phyloP scores from a whole-genome alignment of 2,888 invertebrate genomes.

The Hoplodrina blanda region DNA sequence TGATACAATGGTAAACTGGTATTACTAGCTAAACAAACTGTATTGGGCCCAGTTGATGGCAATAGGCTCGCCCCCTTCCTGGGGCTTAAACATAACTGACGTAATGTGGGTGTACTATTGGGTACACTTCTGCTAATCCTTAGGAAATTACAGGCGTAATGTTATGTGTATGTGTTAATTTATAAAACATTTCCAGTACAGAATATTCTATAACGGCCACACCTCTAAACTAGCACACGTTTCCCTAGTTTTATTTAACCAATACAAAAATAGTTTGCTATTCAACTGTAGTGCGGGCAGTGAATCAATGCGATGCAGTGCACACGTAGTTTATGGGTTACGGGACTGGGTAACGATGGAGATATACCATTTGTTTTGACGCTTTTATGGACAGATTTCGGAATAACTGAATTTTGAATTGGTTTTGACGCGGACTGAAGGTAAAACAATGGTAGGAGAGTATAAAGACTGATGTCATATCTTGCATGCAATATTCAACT shows the following conservation, averaged over 20 bases:
- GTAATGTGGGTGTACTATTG: no score
- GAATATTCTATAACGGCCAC: constrained; percentile 16
- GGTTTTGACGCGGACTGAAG: not conserved
- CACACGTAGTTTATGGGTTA: constrained; percentile 52
- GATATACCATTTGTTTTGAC: constrained; percentile 26
- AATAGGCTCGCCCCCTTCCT: no score
- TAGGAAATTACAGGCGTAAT: no score
- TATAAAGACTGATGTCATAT: no score
- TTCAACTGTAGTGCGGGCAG: constrained; percentile 52
- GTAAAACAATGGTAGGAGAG: no score
- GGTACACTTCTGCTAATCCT: no score
- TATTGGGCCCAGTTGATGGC: no score
- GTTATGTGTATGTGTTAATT: no score
- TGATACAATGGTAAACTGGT: no score
- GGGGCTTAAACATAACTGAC: no score
- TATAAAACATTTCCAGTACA: constrained; percentile 33
- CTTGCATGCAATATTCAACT: no score
- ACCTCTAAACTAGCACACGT: constrained; percentile 51
- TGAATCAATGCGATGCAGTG: constrained; percentile 65
- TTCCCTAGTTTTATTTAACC: constrained; percentile 54
- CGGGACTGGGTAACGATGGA: constrained; percentile 32
- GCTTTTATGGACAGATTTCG: constrained; percentile 27
- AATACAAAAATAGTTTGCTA: constrained; percentile 64
- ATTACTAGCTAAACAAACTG: no score
- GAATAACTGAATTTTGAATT: constrained; percentile 10